A percentile compares a stretch with the other conserved stretches of the same genome.
Evolutionary conservation across 2,113 vertebrate species (phyloP).

Genomic region (Pollimyrus isidori): DNA sequence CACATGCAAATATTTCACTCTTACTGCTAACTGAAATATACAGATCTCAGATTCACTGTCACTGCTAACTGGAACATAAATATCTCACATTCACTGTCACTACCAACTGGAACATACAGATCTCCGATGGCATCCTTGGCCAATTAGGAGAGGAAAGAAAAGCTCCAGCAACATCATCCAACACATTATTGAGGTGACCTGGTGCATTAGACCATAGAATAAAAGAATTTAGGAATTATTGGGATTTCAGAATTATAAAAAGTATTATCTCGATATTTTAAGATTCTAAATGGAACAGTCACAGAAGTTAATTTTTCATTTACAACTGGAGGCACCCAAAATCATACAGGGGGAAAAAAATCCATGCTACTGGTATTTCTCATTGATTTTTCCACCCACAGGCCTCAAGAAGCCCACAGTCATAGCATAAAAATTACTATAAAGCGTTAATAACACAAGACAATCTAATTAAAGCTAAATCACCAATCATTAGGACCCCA

Average conservation of each 20-base stretch:
- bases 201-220: neutral
- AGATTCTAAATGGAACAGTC: neutral
- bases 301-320: neutral
- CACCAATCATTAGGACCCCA: constrained; percentile 32
- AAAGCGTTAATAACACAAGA: constrained; percentile 19
- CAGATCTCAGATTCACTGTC: too few relatives aligned
- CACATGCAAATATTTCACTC: neutral
- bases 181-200: neutral
- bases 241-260: neutral
- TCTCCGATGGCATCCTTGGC: neutral
- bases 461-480: constrained; percentile 41
- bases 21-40: neutral
- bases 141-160: neutral
- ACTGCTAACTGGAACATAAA: too few relatives aligned
- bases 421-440: neutral
- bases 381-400: constrained; percentile 47
- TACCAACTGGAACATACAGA: too few relatives aligned
- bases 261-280: neutral
- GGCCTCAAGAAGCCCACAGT: neutral
- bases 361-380: constrained; percentile 25
- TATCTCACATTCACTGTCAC: too few relatives aligned
- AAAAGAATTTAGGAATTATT: neutral
- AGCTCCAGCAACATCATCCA: neutral
- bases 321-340: neutral
- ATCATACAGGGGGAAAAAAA: constrained; percentile 18